These are phyloP conservation scores for Hyaena hyaena DNA, from an alignment of 2,113 vertebrate species.

Conservation along the genomic window DNA sequence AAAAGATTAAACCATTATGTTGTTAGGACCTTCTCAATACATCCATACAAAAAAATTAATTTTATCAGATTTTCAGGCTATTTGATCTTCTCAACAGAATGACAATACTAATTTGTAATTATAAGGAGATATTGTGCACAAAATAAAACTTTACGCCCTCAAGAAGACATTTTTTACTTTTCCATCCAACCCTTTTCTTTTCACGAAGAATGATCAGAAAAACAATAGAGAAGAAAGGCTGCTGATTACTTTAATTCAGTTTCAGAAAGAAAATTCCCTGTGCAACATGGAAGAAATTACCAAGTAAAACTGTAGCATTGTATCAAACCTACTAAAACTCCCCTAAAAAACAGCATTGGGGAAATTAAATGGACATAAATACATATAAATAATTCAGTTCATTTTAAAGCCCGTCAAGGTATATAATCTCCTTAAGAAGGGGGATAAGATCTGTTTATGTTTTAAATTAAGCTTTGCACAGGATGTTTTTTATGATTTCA, in stretches of 20 bases:
- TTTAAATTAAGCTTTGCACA: slow-evolving; percentile 59
- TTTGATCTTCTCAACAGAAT: slow-evolving; percentile 27
- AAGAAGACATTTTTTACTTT: slow-evolving; percentile 28
- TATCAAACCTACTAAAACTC: slow-evolving; percentile 46
- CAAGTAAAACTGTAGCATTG: slow-evolving; percentile 57
- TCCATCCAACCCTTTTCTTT: slow-evolving; percentile 9
- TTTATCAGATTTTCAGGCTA: slow-evolving; percentile 48
- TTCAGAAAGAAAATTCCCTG: slow-evolving; percentile 52
- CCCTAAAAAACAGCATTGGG: slow-evolving; percentile 58
- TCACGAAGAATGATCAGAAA: slow-evolving; percentile 41
- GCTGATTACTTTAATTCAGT: slow-evolving; percentile 34
- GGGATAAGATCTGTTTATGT: background rate
- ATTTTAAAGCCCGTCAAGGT: slow-evolving; percentile 59
- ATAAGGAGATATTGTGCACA: background rate
- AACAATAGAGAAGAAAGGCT: slow-evolving; percentile 30
- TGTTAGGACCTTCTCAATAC: background rate
- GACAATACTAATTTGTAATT: background rate
- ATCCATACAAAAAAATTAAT: background rate
- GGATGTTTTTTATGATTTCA: slow-evolving; percentile 35
- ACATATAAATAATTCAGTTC: slow-evolving; percentile 56
- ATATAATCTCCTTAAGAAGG: slow-evolving; percentile 64
- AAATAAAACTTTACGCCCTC: background rate
- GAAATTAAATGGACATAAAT: slow-evolving; percentile 70
- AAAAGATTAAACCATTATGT: slow-evolving; percentile 53
- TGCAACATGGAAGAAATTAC: slow-evolving; percentile 49